Evolutionary conservation across 30 jellyfish, hydroid and myxozoan genomes (phyloP).

Genomic region (Clytia hemisphaerica): DNA sequence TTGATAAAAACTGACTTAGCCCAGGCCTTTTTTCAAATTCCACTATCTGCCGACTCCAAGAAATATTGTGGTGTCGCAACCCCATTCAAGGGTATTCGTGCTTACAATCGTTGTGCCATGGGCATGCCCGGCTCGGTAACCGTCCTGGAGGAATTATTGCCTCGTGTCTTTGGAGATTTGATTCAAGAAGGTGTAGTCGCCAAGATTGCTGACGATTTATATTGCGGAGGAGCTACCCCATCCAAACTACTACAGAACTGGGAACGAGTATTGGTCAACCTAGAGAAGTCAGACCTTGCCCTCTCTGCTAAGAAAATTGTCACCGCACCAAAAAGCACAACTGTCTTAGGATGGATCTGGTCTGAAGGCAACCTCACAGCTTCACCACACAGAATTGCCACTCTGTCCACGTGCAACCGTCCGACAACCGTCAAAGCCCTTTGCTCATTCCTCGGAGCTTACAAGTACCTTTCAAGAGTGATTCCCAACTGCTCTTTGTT

Average conservation of each 20-base stretch:
- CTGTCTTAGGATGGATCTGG: slow-evolving; percentile 51
- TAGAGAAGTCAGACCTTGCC: slow-evolving; percentile 6
- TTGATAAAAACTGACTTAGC: slow-evolving; percentile 29
- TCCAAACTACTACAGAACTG: slow-evolving; percentile 18
- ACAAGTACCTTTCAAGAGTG: slow-evolving; percentile 39
- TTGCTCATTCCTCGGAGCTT: slow-evolving; percentile 41
- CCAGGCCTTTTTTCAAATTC: slow-evolving; percentile 39
- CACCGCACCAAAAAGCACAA: slow-evolving; percentile 25
- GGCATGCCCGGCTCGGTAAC: slow-evolving; percentile 58
- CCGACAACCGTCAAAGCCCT: slow-evolving; percentile 31
- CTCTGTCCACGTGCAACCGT: slow-evolving; percentile 25
- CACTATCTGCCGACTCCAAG: slow-evolving; percentile 31
- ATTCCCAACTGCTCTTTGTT: slow-evolving; percentile 13
- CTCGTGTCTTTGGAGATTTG: slow-evolving; percentile 28
- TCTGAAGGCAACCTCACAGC: slow-evolving; percentile 23
- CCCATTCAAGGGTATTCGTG: slow-evolving; percentile 48
- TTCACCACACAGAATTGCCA: slow-evolving; percentile 29
- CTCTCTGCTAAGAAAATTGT: slow-evolving; percentile 37
- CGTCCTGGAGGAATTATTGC: slow-evolving; percentile 37
- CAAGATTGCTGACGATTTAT: slow-evolving; percentile 43
- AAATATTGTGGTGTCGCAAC: slow-evolving; percentile 55
- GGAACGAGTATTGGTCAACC: slow-evolving; percentile 16
- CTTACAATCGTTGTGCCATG: slow-evolving; percentile 40
- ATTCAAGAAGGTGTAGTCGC: slow-evolving; percentile 29
- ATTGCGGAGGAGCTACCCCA: slow-evolving; percentile 30